Conservation (phyloP, 2,113 vertebrate genomes). For the Dasyprocta punctata region DNA sequence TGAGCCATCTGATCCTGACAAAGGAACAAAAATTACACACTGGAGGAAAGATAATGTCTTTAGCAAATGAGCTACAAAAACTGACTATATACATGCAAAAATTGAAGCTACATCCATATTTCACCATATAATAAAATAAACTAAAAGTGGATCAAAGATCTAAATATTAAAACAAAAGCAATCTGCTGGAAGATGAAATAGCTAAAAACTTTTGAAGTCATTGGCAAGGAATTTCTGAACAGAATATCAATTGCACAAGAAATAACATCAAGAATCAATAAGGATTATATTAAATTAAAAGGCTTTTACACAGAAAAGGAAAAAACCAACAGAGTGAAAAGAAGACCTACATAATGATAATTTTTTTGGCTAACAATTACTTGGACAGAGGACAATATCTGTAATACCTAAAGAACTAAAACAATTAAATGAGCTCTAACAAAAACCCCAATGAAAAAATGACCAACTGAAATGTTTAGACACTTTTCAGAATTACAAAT, state of each 20-base stretch:
- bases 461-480: neutral
- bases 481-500: neutral
- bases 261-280: neutral
- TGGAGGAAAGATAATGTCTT: neutral
- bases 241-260: neutral
- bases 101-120: neutral
- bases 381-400: neutral
- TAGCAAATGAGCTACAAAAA: neutral
- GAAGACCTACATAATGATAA: neutral
- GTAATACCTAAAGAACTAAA: neutral
- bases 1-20: neutral
- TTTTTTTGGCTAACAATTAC: neutral
- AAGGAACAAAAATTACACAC: neutral
- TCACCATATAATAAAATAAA: neutral
- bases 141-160: neutral
- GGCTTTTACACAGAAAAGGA: neutral
- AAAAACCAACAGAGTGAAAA: neutral
- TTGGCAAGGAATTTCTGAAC: neutral
- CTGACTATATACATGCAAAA: neutral
- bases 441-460: neutral
- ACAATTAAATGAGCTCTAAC: neutral
- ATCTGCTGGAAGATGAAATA: neutral
- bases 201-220: neutral
- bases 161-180: neutral
- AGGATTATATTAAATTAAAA: neutral